phyloP scores from a whole-genome alignment of 2,113 vertebrate species.

The Astatotilapia flaviijosephi region DNA sequence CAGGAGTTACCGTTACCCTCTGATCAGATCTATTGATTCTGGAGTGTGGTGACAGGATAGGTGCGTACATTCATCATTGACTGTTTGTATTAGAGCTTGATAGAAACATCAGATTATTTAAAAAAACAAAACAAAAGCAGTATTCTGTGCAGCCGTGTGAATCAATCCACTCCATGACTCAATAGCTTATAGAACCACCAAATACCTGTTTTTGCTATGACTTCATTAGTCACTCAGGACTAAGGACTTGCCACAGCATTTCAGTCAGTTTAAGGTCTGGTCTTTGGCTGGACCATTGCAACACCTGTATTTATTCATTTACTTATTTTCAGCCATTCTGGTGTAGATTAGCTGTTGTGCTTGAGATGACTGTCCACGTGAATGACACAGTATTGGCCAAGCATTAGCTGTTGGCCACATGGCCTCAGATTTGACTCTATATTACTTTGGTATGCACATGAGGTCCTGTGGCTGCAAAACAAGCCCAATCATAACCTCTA shows the following conservation, averaged over 20 bases:
- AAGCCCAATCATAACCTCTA: background rate
- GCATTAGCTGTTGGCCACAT: background rate
- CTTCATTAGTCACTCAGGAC: background rate
- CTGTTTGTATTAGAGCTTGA: background rate
- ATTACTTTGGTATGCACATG: background rate
- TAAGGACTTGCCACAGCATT: background rate
- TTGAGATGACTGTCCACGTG: background rate
- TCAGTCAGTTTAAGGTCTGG: background rate
- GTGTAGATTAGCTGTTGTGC: background rate
- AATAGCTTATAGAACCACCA: background rate
- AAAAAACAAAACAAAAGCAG: background rate
- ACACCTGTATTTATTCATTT: background rate
- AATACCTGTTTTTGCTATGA: background rate
- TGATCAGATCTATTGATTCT: conserved; percentile 29
- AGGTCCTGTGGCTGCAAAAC: background rate
- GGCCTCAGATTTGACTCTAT: background rate
- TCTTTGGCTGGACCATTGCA: background rate
- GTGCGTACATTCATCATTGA: background rate
- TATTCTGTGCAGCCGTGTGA: background rate
- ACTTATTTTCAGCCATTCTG: background rate
- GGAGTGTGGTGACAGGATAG: conserved; percentile 2
- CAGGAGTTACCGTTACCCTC: background rate
- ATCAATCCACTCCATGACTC: background rate
- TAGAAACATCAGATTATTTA: background rate
- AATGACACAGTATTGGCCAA: background rate